Conservation (phyloP, 2,888 invertebrate species). For the Rhodophaea formosa region DNA sequence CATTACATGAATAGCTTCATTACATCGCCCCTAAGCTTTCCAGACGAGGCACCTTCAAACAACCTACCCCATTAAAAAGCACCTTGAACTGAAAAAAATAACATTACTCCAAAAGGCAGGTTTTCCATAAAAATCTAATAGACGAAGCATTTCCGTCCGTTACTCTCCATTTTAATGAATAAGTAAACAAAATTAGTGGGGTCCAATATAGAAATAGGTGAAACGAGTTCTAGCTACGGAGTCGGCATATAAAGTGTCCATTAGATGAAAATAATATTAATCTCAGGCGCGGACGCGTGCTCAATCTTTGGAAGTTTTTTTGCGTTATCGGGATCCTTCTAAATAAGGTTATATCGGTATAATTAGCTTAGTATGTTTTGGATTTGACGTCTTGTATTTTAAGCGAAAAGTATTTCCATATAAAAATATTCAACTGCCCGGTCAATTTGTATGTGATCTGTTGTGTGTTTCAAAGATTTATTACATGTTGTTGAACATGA, state of each 20-base stretch:
- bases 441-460: too few species aligned
- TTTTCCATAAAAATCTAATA: constrained; percentile 70
- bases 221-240: constrained; percentile 62
- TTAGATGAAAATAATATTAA: constrained; percentile 61
- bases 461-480: too few species aligned
- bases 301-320: background rate
- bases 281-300: constrained; percentile 31
- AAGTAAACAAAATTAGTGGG: constrained; percentile 77
- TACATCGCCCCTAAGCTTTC: background rate
- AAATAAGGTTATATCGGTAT: background rate
- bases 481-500: too few species aligned
- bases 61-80: constrained; percentile 1
- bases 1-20: background rate
- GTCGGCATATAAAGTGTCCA: constrained; percentile 67
- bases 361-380: background rate
- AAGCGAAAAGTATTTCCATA: too few species aligned
- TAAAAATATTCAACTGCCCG: too few species aligned
- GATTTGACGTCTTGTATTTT: too few species aligned
- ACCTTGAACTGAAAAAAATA: constrained; percentile 7
- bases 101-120: constrained; percentile 24
- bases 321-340: background rate
- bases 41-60: constrained; percentile 6
- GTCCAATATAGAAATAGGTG: constrained; percentile 74
- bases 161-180: constrained; percentile 77
- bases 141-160: constrained; percentile 57